Evolutionary conservation across 2,797 vertebrate species (phyloP).

Genomic region (Enteromius mattozi): DNA sequence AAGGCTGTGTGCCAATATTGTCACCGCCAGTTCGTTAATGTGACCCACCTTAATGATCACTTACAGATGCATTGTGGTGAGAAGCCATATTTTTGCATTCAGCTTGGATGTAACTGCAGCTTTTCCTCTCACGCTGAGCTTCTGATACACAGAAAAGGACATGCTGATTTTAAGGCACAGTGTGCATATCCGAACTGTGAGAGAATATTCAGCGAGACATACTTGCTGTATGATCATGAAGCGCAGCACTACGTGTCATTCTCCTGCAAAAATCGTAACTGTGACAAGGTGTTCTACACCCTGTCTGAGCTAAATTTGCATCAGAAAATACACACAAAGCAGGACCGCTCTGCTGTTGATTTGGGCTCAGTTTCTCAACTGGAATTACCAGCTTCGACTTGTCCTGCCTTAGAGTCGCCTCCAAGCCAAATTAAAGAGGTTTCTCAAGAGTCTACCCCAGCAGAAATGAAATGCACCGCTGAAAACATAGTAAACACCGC

Average conservation of each 20-base stretch:
- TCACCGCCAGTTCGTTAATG: slow-evolving; percentile 95
- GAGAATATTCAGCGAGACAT: slow-evolving; percentile 92
- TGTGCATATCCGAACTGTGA: slow-evolving; percentile 99
- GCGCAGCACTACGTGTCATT: slow-evolving; percentile 99
- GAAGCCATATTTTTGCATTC: slow-evolving; percentile 98
- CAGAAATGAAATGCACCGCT: slow-evolving; percentile 75
- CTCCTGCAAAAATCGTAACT: slow-evolving; percentile 89
- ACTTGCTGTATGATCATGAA: slow-evolving; percentile 97
- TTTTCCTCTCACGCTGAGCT: slow-evolving; percentile 96
- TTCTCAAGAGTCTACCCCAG: slow-evolving; percentile 60
- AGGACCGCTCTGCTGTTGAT: slow-evolving; percentile 54
- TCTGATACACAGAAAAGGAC: slow-evolving; percentile 91
- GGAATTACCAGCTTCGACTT: slow-evolving; percentile 56
- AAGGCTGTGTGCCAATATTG: slow-evolving; percentile 99
- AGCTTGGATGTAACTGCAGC: slow-evolving; percentile 94
- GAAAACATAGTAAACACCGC: slow-evolving; percentile 74
- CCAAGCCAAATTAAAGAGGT: slow-evolving; percentile 48
- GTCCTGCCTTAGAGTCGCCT: slow-evolving; percentile 11
- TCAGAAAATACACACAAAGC: slow-evolving; percentile 81
- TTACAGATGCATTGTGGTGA: slow-evolving; percentile 98
- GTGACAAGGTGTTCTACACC: slow-evolving; percentile 92
- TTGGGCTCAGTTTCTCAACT: slow-evolving; percentile 50
- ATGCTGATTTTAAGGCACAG: slow-evolving; percentile 92
- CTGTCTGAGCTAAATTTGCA: slow-evolving; percentile 91
- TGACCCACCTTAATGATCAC: slow-evolving; percentile 97